phyloP scores from a whole-genome alignment of 2,113 vertebrate genomes.

The Glaucomys volans region DNA sequence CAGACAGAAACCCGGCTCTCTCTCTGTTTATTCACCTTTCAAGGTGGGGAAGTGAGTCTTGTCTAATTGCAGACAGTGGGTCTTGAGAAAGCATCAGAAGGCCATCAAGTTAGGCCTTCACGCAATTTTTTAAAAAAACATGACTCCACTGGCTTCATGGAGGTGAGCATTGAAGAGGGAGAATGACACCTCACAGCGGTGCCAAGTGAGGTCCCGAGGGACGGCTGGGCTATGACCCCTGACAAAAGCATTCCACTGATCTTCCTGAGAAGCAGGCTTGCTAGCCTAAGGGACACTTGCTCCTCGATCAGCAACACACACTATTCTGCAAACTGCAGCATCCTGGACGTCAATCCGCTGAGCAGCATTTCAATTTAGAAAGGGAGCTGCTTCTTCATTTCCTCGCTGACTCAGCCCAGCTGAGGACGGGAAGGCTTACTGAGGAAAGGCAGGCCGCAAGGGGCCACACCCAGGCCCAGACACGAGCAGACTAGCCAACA shows the following conservation, averaged over 20 bases:
- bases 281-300: background rate
- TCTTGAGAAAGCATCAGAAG: background rate
- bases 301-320: background rate
- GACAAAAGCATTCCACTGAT: background rate
- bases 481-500: too few species aligned
- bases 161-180: background rate
- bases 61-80: background rate
- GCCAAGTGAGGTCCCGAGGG: background rate
- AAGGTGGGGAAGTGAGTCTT: background rate
- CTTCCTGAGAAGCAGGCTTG: background rate
- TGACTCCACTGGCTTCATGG: background rate
- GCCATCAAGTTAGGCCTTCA: background rate
- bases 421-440: background rate
- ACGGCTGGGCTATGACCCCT: background rate
- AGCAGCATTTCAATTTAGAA: background rate
- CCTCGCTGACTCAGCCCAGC: background rate
- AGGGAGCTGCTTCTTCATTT: background rate
- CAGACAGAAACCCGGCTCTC: background rate
- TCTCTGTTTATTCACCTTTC: background rate
- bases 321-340: conserved; percentile 5
- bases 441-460: background rate
- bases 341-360: too few species aligned
- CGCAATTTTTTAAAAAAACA: background rate
- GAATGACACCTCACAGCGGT: background rate
- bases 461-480: background rate